Evolutionary conservation across 2,888 invertebrate genomes (phyloP).

Genomic region (Spicauda simplicius): DNA sequence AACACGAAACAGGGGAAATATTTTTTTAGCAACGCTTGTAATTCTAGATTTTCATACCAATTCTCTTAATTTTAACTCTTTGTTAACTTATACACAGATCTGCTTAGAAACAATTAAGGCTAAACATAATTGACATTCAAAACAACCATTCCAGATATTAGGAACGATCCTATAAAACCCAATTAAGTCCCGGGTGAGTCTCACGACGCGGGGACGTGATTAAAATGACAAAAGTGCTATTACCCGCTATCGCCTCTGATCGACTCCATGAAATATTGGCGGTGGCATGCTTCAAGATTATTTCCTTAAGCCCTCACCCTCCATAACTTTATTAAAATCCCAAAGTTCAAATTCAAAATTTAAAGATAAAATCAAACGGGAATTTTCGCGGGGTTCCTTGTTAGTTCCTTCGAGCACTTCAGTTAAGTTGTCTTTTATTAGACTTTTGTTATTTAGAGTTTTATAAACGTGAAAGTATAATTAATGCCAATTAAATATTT

Average conservation of each 20-base stretch:
- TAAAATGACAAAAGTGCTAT: conserved; percentile 50
- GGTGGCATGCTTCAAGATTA: conserved; percentile 25
- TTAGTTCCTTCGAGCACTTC: too few relatives aligned
- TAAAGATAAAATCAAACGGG: neutral
- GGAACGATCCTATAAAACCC: conserved; percentile 62
- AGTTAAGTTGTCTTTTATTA: neutral
- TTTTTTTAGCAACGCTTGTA: neutral
- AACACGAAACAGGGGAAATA: too few relatives aligned
- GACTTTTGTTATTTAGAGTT: neutral
- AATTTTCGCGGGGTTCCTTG: too few relatives aligned
- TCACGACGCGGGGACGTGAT: conserved; percentile 47
- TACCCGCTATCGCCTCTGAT: conserved; percentile 39
- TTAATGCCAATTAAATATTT: too few relatives aligned
- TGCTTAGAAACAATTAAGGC: conserved; percentile 41
- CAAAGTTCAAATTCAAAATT: conserved; percentile 13
- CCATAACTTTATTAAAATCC: conserved; percentile 38
- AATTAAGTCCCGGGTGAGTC: conserved; percentile 60
- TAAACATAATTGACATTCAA: conserved; percentile 45
- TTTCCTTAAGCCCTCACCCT: conserved; percentile 16
- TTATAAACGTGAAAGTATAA: neutral
- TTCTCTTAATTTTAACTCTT: neutral
- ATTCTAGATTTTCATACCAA: neutral
- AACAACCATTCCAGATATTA: conserved; percentile 52
- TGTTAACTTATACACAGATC: neutral
- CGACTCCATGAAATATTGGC: conserved; percentile 27